These are phyloP conservation scores for Drosophila greeni DNA, from an alignment of 2,888 invertebrate species.

Conservation along the genomic window DNA sequence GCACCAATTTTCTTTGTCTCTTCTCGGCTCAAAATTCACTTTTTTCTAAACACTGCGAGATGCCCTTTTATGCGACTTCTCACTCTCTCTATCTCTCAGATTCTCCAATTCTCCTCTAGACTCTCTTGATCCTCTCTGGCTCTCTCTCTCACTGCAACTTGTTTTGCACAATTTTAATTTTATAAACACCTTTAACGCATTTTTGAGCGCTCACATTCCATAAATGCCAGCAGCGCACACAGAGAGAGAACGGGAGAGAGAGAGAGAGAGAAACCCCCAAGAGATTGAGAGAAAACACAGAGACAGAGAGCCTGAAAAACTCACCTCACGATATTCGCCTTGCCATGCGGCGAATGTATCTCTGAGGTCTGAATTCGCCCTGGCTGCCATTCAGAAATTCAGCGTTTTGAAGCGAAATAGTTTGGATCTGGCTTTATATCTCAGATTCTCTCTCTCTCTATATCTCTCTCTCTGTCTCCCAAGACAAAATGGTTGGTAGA, in stretches of 20 bases:
- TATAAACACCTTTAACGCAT: slow-evolving; percentile 74
- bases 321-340: slow-evolving; percentile 56
- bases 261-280: slow-evolving; percentile 10
- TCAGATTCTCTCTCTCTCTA: not conserved
- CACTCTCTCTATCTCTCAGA: slow-evolving; percentile 7
- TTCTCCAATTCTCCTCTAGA: slow-evolving; percentile 2
- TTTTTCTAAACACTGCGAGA: slow-evolving; percentile 61
- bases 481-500: slow-evolving; percentile 69
- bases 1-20: slow-evolving; percentile 72
- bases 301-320: slow-evolving; percentile 45
- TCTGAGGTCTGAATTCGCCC: not conserved
- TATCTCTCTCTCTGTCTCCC: slow-evolving; percentile 27
- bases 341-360: slow-evolving; percentile 51
- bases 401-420: slow-evolving; percentile 42
- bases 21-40: slow-evolving; percentile 67
- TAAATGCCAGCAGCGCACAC: slow-evolving; percentile 59
- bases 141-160: slow-evolving; percentile 57
- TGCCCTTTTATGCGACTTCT: slow-evolving; percentile 30
- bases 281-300: slow-evolving; percentile 11
- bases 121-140: slow-evolving; percentile 6
- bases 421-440: slow-evolving; percentile 26
- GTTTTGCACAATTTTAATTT: slow-evolving; percentile 73
- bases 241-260: slow-evolving; percentile 19
- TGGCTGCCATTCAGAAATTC: slow-evolving; percentile 64
- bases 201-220: slow-evolving; percentile 73